Evolutionary conservation across 2,113 vertebrate species (phyloP).

Genomic region (Miniopterus natalensis): DNA sequence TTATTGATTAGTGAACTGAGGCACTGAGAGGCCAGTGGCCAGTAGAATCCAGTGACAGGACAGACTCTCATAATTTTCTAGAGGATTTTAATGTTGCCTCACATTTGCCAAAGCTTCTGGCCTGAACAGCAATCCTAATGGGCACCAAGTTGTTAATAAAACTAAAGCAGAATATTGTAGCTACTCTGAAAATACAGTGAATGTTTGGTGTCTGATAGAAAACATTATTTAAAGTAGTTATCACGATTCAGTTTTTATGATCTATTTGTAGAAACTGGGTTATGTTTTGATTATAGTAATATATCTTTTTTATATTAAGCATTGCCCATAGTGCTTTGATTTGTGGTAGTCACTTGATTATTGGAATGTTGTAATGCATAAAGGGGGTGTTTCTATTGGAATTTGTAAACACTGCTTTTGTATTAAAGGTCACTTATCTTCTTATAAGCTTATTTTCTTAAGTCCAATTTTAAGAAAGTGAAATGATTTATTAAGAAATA

Average conservation of each 20-base stretch:
- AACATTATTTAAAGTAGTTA: background rate
- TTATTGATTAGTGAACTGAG: background rate
- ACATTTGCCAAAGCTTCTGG: background rate
- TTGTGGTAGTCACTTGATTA: background rate
- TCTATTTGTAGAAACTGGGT: background rate
- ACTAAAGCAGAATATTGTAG: background rate
- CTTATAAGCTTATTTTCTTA: background rate
- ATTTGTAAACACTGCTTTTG: background rate
- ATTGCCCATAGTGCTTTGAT: background rate
- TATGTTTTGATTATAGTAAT: constrained; percentile 2
- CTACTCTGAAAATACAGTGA: background rate
- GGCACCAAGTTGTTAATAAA: constrained; percentile 18
- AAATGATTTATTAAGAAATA: constrained; percentile 28
- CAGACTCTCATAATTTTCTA: background rate
- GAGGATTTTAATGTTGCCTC: constrained; percentile 32
- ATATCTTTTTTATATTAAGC: background rate
- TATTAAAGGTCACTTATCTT: background rate
- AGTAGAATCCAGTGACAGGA: background rate
- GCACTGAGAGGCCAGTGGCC: background rate
- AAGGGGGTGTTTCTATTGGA: constrained; percentile 11
- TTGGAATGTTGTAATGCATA: background rate
- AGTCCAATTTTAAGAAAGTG: background rate
- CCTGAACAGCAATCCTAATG: background rate
- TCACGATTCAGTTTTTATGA: background rate
- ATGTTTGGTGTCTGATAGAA: constrained; percentile 1